Percentiles rank a stretch among this genome's conserved stretches.
Conservation (phyloP, 92 coral and sea anemone genomes). For the Heliopora coerulea region DNA sequence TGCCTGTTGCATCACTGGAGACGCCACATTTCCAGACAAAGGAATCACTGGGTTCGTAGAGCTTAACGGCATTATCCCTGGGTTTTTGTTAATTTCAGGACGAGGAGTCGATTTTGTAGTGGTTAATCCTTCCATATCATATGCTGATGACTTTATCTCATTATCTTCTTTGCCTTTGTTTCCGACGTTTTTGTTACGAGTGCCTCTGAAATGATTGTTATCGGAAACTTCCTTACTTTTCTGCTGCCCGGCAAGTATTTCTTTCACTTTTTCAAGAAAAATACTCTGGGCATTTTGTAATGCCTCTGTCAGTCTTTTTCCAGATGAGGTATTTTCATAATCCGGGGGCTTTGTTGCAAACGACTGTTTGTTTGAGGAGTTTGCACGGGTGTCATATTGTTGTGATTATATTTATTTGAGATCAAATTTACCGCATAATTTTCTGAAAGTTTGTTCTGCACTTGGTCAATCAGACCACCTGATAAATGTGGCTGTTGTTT, state of each 20-base stretch:
- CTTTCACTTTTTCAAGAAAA: slow-evolving; percentile 23
- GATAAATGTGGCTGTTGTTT: not conserved
- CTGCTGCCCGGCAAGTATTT: slow-evolving; percentile 26
- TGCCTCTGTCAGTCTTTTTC: not conserved
- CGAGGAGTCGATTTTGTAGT: not conserved
- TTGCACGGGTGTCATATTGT: not conserved
- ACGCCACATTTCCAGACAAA: slow-evolving; percentile 5
- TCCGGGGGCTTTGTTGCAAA: not conserved
- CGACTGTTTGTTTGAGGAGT: not conserved
- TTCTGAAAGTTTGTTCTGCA: not conserved
- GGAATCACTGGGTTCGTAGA: slow-evolving; percentile 12
- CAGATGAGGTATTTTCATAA: not conserved
- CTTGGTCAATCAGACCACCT: not conserved
- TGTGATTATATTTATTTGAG: slow-evolving; percentile 1
- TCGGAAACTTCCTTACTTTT: not conserved
- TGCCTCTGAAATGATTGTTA: not conserved
- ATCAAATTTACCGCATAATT: too few species aligned
- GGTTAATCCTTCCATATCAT: slow-evolving; percentile 35
- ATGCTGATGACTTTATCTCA: slow-evolving; percentile 28
- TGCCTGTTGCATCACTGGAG: slow-evolving; percentile 16
- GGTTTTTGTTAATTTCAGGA: not conserved
- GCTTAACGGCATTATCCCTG: slow-evolving; percentile 19
- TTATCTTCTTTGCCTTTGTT: not conserved
- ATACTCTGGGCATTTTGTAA: slow-evolving; percentile 30
- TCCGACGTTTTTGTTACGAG: not conserved